A percentile compares a stretch with the other conserved stretches of the same genome.
phyloP scores from a whole-genome alignment of 1,140 invertebrate genomes.

The Magallana ariakensis region DNA sequence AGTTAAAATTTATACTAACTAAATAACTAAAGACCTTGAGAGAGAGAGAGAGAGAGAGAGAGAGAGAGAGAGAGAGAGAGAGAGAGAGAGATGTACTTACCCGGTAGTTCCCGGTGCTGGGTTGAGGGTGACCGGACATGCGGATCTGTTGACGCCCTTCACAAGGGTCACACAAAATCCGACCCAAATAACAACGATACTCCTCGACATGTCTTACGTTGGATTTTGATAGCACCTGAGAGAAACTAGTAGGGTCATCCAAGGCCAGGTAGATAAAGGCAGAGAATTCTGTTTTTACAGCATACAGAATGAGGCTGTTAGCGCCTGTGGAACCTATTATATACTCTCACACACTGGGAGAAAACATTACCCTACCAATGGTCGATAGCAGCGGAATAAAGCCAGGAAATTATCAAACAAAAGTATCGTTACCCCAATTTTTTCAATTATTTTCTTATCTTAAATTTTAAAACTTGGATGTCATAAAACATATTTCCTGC shows the following conservation, averaged over 20 bases:
- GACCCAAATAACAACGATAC: background rate
- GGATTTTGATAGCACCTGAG: background rate
- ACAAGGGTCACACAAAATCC: background rate
- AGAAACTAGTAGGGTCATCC: background rate
- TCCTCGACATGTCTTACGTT: background rate
- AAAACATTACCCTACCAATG: background rate
- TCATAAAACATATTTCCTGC: no score
- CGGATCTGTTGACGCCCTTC: background rate
- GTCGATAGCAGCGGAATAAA: background rate
- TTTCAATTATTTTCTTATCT: no score
- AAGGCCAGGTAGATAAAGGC: background rate
- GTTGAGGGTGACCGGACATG: background rate
- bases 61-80: conserved; percentile 13
- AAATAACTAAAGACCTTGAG: no score
- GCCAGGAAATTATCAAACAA: no score
- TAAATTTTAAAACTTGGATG: no score
- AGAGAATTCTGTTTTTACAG: background rate
- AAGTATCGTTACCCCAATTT: no score
- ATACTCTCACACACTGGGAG: background rate
- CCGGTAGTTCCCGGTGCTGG: conserved; percentile 1
- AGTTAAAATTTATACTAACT: no score
- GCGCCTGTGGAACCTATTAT: background rate
- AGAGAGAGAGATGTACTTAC: background rate
- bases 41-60: background rate
- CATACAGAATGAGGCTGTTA: background rate